These are phyloP conservation scores for Eurypyga helias DNA, from an alignment of 2,113 vertebrate species.

Conservation along the genomic window DNA sequence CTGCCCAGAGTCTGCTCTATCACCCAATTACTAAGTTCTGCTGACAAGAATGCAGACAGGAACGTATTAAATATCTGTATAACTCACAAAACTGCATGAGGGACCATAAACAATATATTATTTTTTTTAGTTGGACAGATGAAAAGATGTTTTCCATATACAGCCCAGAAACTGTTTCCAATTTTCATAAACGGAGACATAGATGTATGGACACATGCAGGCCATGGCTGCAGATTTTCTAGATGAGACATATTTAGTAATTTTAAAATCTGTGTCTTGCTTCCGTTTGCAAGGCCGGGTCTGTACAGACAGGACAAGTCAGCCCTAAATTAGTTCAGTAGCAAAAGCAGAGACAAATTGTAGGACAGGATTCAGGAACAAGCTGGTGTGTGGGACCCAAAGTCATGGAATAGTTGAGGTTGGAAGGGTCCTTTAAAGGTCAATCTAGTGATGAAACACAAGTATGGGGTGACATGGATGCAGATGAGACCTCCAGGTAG, in stretches of 20 bases:
- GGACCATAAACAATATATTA: not conserved
- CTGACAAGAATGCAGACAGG: not conserved
- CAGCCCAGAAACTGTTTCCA: not conserved
- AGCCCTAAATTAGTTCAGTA: not conserved
- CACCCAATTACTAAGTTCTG: not conserved
- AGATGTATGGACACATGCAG: not conserved
- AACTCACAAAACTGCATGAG: not conserved
- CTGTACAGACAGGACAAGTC: not conserved
- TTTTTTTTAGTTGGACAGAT: not conserved
- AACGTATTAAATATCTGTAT: not conserved
- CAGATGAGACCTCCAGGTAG: not conserved
- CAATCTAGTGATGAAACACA: no score
- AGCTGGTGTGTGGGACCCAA: not conserved
- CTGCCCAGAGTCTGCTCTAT: not conserved
- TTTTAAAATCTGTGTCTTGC: not conserved
- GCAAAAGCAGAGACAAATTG: not conserved
- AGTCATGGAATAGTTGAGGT: not conserved
- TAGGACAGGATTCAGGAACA: not conserved
- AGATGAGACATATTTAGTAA: not conserved
- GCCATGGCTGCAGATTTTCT: not conserved
- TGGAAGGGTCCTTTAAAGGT: no score
- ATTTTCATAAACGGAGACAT: not conserved
- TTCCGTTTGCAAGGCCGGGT: not conserved
- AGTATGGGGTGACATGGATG: no score
- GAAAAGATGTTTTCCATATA: not conserved